phyloP scores from a whole-genome alignment of 2,888 invertebrate genomes.

The Lepidocyrtinus sp. region DNA sequence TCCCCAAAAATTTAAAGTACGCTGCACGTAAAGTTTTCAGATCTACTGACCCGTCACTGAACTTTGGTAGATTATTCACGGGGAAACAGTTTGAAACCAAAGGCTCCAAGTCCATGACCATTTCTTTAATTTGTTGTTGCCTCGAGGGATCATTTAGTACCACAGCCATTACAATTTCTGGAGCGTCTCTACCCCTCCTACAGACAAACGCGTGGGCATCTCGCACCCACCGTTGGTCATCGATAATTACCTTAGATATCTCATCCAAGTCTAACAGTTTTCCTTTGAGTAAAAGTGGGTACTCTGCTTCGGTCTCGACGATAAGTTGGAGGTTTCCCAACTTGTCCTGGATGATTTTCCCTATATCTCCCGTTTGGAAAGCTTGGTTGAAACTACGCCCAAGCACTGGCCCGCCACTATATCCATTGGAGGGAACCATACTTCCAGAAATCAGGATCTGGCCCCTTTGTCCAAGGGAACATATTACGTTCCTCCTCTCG shows the following conservation, averaged over 20 bases:
- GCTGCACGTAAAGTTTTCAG: slow-evolving; percentile 23
- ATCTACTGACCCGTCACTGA: slow-evolving; percentile 22
- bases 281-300: background rate
- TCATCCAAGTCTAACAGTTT: slow-evolving; percentile 33
- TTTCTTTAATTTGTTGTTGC: background rate
- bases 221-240: slow-evolving; percentile 15
- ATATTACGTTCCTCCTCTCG: slow-evolving; percentile 9
- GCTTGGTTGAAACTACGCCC: background rate
- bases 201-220: slow-evolving; percentile 22
- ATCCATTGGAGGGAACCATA: slow-evolving; percentile 22
- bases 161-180: slow-evolving; percentile 30
- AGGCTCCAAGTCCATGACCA: background rate
- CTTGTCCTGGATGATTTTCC: slow-evolving; percentile 26
- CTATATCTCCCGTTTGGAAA: slow-evolving; percentile 28
- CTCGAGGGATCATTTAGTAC: background rate
- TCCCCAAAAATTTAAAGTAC: slow-evolving; percentile 35
- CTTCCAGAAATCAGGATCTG: slow-evolving; percentile 22
- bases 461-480: slow-evolving; percentile 24
- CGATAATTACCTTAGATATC: background rate
- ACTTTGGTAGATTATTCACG: slow-evolving; percentile 15
- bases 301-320: background rate
- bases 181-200: slow-evolving; percentile 20
- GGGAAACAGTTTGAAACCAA: slow-evolving; percentile 14
- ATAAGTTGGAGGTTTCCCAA: slow-evolving; percentile 4
- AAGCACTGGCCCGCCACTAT: slow-evolving; percentile 22